Conservation (phyloP, 1,140 invertebrate genomes). For the Steinernema feltiae region DNA sequence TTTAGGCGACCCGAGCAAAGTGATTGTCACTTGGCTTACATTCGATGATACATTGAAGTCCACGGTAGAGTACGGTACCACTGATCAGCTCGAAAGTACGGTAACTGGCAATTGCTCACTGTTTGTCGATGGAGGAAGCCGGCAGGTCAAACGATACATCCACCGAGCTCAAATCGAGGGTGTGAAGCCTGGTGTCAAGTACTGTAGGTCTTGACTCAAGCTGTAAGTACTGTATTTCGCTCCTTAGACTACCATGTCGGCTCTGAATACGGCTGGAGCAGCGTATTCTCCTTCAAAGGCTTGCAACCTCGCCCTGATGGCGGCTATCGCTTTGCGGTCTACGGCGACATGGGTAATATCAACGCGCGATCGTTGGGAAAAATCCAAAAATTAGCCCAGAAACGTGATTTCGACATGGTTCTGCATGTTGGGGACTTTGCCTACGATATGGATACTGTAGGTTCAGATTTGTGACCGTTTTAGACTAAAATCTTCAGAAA, state of each 20-base stretch:
- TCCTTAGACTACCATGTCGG: slow-evolving; percentile 59
- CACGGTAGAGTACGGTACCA: neutral
- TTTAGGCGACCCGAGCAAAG: neutral
- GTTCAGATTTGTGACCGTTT: neutral
- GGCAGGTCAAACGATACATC: slow-evolving; percentile 18
- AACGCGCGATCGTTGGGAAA: slow-evolving; percentile 62
- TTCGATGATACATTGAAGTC: slow-evolving; percentile 19
- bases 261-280: slow-evolving; percentile 59
- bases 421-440: slow-evolving; percentile 74
- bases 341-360: slow-evolving; percentile 63
- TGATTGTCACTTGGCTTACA: slow-evolving; percentile 35
- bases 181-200: slow-evolving; percentile 15
- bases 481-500: slow-evolving; percentile 59
- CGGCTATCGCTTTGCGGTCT: slow-evolving; percentile 61
- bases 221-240: neutral
- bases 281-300: slow-evolving; percentile 59
- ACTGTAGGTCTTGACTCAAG: slow-evolving; percentile 20
- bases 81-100: neutral
- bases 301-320: slow-evolving; percentile 57
- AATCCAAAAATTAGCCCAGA: slow-evolving; percentile 59
- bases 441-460: slow-evolving; percentile 75
- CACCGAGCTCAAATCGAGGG: slow-evolving; percentile 17
- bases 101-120: neutral
- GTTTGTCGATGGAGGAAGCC: slow-evolving; percentile 20
- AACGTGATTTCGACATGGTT: slow-evolving; percentile 61